Base-by-base conservation (phyloP, 2,888 invertebrate genomes). In the Oscheius sp. region DNA sequence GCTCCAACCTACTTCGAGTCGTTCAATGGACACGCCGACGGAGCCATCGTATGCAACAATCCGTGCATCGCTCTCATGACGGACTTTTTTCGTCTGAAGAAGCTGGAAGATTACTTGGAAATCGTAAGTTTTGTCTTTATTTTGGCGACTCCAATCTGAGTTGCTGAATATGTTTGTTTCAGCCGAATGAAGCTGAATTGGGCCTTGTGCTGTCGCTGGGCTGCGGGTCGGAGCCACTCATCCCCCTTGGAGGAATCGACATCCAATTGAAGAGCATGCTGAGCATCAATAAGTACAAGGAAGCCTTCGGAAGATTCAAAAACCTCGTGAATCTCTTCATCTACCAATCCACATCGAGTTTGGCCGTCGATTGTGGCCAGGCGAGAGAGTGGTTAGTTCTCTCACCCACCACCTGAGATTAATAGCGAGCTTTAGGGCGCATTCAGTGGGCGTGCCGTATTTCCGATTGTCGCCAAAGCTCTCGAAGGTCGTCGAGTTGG, bases 341-440 rank as follows among this genome's bases (percentile, higher is more conserved):
- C 6, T 96, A 96, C 87, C 61, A 71, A 71, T 79, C 74, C 65
- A 73, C 69, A 20, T 69, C 72, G 3, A 71, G 75, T 23, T 72
- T 74, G 48, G 70, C 70, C 34, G 75, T 82, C 79, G 75, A 65
- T 17, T 94, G 96, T 12, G 95, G 96, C 86, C 91, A 96, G 34
- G 93, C 95, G 1, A 90, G 94, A 64, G 93, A 94, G 2, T 95
- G 95, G 95, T 95, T n/a, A n/a, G n/a, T n/a, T n/a, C n/a, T n/a
- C n/a, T n/a, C n/a, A n/a, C n/a, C n/a, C n/a, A n/a, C n/a, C n/a
- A n/a, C n/a, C n/a, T n/a, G n/a, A n/a, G n/a, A n/a, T n/a, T n/a
- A n/a, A n/a, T n/a, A n/a, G n/a, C n/a, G n/a, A n/a, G n/a, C n/a
- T n/a, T n/a, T n/a, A n/a, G n/a, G n/a, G 95, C 95, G 88, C 92